Evolutionary conservation across 2,113 vertebrate genomes (phyloP).

Genomic region (Himantopus leucocephalus): DNA sequence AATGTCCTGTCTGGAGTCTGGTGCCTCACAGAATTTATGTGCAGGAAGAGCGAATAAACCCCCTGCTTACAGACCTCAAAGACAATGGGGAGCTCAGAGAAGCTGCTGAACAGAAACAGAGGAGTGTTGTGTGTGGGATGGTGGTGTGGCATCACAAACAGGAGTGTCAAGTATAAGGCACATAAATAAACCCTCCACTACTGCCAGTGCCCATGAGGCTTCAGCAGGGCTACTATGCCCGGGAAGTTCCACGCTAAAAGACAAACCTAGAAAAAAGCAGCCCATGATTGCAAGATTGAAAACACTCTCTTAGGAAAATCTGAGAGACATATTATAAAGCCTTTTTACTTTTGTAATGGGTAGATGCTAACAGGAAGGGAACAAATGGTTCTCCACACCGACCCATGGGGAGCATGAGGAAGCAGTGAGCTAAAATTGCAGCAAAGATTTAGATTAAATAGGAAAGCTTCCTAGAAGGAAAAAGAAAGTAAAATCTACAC

Average conservation of each 20-base stretch:
- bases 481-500: not conserved
- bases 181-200: not conserved
- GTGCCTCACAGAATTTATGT: not conserved
- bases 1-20: not conserved
- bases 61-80: accelerated
- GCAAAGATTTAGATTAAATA: not conserved
- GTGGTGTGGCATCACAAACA: not conserved
- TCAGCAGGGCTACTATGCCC: not conserved
- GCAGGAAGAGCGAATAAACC: not conserved
- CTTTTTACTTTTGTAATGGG: not conserved
- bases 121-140: too few relatives aligned
- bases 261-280: not conserved
- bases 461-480: not conserved
- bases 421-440: not conserved
- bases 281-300: not conserved
- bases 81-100: not conserved
- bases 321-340: not conserved
- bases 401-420: not conserved
- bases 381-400: not conserved
- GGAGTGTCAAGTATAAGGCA: not conserved
- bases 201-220: accelerated
- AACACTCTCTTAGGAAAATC: not conserved
- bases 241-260: not conserved
- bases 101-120: not conserved
- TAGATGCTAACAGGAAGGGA: not conserved